Evolutionary conservation across 2,797 vertebrate species (phyloP).

Genomic region (Sciurus carolinensis): DNA sequence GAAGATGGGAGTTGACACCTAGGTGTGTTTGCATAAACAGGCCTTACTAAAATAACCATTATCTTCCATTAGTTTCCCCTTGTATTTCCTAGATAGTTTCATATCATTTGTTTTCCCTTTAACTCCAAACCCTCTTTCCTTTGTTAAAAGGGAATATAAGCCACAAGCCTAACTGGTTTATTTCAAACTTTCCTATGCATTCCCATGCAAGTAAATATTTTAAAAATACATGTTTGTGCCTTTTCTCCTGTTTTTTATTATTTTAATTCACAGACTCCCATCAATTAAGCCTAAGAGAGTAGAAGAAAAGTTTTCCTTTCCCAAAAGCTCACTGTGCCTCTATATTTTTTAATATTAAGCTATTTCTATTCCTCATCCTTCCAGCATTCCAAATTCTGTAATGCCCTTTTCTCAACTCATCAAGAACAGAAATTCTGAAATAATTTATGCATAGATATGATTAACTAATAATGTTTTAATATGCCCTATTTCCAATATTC

Average conservation of each 20-base stretch:
- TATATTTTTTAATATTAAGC: background rate
- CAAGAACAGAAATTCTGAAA: slow-evolving; percentile 58
- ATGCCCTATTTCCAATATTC: slow-evolving; percentile 4
- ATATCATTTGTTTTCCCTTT: background rate
- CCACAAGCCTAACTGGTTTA: background rate
- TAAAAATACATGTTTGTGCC: background rate
- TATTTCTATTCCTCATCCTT: background rate
- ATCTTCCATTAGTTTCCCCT: background rate
- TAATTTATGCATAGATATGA: slow-evolving; percentile 29
- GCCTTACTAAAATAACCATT: background rate
- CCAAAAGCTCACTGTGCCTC: background rate
- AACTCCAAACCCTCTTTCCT: background rate
- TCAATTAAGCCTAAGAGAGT: background rate
- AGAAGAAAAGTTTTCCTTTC: background rate
- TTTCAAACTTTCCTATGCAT: background rate
- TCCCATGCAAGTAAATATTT: background rate
- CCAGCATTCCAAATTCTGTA: slow-evolving; percentile 28
- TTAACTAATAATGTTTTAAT: slow-evolving; percentile 7
- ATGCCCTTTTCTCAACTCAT: background rate
- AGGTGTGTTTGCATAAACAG: background rate
- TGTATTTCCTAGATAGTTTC: background rate
- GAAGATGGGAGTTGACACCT: background rate
- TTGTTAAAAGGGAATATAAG: background rate
- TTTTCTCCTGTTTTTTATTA: background rate
- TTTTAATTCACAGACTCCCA: background rate